Percentiles rank a stretch among this genome's conserved stretches.
Conservation (phyloP, 1,140 invertebrate genomes). For the Metopolophium dirhodum region DNA sequence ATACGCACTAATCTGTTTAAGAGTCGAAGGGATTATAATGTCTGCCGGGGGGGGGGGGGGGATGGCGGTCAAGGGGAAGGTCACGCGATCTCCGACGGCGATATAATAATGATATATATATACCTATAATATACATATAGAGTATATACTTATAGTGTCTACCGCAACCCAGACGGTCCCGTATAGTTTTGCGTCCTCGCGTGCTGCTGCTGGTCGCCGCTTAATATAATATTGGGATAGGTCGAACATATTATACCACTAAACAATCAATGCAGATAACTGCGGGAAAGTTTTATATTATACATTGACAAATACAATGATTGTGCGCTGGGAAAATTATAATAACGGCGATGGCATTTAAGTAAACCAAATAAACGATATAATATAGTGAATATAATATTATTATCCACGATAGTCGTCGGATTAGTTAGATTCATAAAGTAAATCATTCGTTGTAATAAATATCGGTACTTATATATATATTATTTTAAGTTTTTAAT, state of each 20-base stretch:
- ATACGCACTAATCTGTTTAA: slow-evolving; percentile 3
- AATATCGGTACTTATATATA: too few relatives aligned
- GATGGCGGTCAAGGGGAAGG: background rate
- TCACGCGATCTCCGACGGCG: background rate
- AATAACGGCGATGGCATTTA: background rate
- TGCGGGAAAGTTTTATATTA: background rate
- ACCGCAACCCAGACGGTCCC: background rate
- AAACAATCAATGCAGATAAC: background rate
- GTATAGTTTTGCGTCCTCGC: background rate
- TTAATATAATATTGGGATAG: background rate
- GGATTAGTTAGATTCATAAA: background rate
- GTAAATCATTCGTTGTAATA: background rate
- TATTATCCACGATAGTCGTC: too few relatives aligned
- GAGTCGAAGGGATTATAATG: background rate
- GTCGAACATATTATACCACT: background rate
- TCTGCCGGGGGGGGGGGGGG: background rate
- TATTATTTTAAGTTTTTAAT: background rate
- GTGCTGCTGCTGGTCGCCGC: background rate
- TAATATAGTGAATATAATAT: too few relatives aligned
- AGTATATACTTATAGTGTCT: background rate
- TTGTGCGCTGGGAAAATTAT: background rate
- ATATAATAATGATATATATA: background rate
- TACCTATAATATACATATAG: too few relatives aligned
- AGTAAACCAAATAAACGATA: background rate
- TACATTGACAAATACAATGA: background rate